Conservation (phyloP, 2,113 vertebrate species). For the Motacilla tschutschensis region DNA sequence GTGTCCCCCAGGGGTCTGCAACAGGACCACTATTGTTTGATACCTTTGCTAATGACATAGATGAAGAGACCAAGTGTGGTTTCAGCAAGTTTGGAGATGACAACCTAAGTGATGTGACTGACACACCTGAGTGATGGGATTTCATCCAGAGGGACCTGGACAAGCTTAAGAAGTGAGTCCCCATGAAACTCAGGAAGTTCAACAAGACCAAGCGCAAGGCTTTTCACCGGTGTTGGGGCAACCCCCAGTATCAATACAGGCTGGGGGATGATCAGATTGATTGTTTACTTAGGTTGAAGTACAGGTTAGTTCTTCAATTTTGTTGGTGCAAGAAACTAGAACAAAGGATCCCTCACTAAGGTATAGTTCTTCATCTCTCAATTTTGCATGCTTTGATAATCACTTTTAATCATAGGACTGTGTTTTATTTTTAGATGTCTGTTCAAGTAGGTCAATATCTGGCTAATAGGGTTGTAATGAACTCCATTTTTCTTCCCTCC, state of each 20-base stretch:
- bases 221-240: neutral
- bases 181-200: neutral
- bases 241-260: neutral
- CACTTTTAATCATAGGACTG: neutral
- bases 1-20: neutral
- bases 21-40: neutral
- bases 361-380: neutral
- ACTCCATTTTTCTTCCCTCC: neutral
- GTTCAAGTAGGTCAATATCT: neutral
- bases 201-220: accelerated
- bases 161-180: neutral
- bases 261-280: neutral
- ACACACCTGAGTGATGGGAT: neutral
- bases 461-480: neutral
- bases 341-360: neutral
- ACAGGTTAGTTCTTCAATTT: slow-evolving; percentile 6
- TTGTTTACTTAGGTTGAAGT: neutral
- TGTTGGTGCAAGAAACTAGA: neutral
- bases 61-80: neutral
- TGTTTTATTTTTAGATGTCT: neutral
- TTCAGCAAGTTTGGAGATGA: neutral
- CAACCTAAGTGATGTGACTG: neutral
- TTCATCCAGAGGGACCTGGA: neutral
- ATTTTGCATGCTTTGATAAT: neutral
- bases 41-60: neutral